These are phyloP conservation scores for Gryllus bimaculatus DNA, from an alignment of 1,140 invertebrate genomes.

Conservation along the genomic window DNA sequence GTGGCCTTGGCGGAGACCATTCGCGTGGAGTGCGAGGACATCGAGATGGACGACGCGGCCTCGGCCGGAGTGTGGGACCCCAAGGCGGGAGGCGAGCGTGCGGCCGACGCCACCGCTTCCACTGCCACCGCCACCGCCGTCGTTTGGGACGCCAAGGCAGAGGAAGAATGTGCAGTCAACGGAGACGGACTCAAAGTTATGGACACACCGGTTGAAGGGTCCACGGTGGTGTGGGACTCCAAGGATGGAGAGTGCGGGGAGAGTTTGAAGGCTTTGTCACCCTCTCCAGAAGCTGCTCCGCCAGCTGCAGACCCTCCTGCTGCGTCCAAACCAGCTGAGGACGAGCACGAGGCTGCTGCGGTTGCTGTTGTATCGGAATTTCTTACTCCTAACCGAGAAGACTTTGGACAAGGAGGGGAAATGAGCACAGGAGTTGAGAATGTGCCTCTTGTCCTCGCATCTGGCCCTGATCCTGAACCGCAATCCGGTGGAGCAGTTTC, in stretches of 20 bases:
- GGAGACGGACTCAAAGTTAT: neutral
- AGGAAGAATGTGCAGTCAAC: neutral
- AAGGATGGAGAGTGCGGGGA: neutral
- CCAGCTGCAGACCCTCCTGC: neutral
- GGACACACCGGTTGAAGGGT: neutral
- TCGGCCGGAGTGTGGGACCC: neutral
- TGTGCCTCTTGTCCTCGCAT: neutral
- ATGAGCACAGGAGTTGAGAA: neutral
- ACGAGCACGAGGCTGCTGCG: neutral
- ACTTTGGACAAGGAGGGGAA: neutral
- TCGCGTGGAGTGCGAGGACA: constrained; percentile 12
- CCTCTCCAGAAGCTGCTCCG: neutral
- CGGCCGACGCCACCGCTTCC: neutral
- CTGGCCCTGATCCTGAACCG: neutral
- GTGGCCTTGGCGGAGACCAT: constrained; percentile 8
- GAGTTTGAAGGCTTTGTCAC: neutral
- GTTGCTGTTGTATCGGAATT: neutral
- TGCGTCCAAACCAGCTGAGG: neutral
- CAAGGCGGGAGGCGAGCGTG: neutral
- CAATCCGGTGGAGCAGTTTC: neutral
- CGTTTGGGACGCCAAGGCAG: neutral
- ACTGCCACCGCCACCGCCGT: neutral
- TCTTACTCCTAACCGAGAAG: neutral
- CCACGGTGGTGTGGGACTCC: neutral
- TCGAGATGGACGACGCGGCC: constrained; percentile 7